Conservation (phyloP, 2,888 invertebrate species). For the Pantelozetes paolii region DNA sequence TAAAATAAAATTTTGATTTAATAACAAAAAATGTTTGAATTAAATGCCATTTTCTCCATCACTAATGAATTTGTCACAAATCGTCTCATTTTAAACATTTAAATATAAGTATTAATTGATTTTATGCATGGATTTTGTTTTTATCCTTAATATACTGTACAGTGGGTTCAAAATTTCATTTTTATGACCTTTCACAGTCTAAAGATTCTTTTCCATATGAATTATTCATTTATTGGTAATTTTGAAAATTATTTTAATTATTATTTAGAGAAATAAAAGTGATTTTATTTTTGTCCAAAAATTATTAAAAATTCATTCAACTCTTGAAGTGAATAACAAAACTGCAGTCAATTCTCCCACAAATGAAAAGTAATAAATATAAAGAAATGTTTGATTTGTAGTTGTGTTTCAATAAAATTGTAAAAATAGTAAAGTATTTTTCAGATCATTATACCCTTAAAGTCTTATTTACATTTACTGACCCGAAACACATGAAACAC, state of each 20-base stretch:
- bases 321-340: background rate
- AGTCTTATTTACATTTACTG: no score
- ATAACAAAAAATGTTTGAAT: no score
- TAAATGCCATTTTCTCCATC: background rate
- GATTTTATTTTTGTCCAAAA: no score
- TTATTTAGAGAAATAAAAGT: no score
- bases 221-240: slow-evolving; percentile 25
- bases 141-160: no score
- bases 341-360: background rate
- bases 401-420: background rate
- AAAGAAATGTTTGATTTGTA: no score
- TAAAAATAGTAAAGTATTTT: background rate
- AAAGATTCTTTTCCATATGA: slow-evolving; percentile 5
- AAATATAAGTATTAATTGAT: no score
- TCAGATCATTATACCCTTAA: background rate
- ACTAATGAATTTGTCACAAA: no score
- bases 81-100: no score
- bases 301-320: slow-evolving; percentile 11
- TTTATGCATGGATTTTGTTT: no score
- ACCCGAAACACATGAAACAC: background rate
- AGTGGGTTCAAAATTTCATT: no score
- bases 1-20: background rate
- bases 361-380: background rate
- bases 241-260: no score
- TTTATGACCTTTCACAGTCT: background rate